Percentiles rank a stretch among this genome's conserved stretches.
These are phyloP conservation scores for Chrysomela aeneicollis DNA, from an alignment of 2,888 invertebrate genomes.

Conservation along the genomic window DNA sequence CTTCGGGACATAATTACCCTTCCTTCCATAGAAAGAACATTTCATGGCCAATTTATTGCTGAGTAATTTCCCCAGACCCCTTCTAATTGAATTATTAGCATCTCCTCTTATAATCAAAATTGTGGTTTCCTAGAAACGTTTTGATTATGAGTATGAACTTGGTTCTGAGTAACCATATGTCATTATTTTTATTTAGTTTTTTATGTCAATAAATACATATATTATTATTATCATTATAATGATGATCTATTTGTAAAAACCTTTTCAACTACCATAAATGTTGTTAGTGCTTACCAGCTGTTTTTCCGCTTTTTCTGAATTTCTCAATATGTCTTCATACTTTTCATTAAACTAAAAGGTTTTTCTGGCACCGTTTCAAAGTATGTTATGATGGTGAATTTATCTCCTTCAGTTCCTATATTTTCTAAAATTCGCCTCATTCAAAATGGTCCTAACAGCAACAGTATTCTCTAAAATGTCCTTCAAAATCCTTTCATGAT, in stretches of 20 bases:
- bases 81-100: slow-evolving; percentile 20
- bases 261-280: slow-evolving; percentile 9
- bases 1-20: slow-evolving; percentile 15
- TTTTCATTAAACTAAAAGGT: slow-evolving; percentile 20
- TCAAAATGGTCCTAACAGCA: slow-evolving; percentile 20
- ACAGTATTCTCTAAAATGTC: slow-evolving; percentile 17
- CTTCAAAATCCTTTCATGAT: slow-evolving; percentile 18
- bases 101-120: slow-evolving; percentile 17
- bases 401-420: slow-evolving; percentile 16
- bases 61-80: slow-evolving; percentile 17
- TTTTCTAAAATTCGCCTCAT: slow-evolving; percentile 17
- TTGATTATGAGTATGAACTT: slow-evolving; percentile 6
- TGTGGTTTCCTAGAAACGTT: slow-evolving; percentile 14
- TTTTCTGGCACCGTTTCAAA: slow-evolving; percentile 19
- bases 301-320: slow-evolving; percentile 17
- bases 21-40: slow-evolving; percentile 20
- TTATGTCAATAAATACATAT: no score
- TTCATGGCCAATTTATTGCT: slow-evolving; percentile 20
- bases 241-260: not conserved
- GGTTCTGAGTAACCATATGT: slow-evolving; percentile 2
- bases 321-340: slow-evolving; percentile 16
- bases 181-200: no score
- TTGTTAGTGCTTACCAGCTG: slow-evolving; percentile 14
- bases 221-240: no score
- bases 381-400: slow-evolving; percentile 17